A percentile compares a stretch with the other conserved stretches of the same genome.
Evolutionary conservation across 2,888 invertebrate genomes (phyloP).

Genomic region (Cremastinae sp.): DNA sequence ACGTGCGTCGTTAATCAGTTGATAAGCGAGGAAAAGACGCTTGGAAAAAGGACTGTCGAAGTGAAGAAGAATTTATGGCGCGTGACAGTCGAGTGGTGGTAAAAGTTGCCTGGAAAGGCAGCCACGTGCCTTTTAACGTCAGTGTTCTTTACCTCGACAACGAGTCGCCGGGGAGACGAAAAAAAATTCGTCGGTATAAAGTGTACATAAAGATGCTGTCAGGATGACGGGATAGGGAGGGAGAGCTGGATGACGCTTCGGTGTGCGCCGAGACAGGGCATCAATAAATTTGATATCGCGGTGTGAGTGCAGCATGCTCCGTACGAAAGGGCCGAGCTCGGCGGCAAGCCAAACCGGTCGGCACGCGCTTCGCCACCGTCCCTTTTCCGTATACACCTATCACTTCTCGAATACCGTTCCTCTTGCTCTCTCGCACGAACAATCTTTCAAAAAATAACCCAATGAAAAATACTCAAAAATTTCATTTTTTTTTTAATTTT

Average conservation of each 20-base stretch:
- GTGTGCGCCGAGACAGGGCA: conserved; percentile 33
- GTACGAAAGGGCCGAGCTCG: conserved; percentile 57
- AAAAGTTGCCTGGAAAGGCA: conserved; percentile 9
- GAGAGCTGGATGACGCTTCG: conserved; percentile 22
- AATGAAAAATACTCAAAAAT: too few species aligned
- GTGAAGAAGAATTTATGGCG: background rate
- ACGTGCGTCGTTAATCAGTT: too few species aligned
- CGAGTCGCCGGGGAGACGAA: conserved; percentile 5
- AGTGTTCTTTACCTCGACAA: conserved; percentile 23
- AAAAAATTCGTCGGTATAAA: conserved; percentile 22
- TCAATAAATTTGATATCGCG: conserved; percentile 54
- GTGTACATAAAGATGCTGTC: conserved; percentile 7
- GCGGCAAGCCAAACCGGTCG: conserved; percentile 77
- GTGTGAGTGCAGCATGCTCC: conserved; percentile 11
- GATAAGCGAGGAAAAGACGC: too few species aligned
- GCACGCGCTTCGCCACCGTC: conserved; percentile 71
- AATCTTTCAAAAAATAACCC: too few species aligned
- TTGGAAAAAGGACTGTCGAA: background rate
- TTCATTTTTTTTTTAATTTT: too few species aligned
- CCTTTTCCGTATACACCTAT: background rate
- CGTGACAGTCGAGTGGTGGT: conserved; percentile 7
- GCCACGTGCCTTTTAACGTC: conserved; percentile 12
- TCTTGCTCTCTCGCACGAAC: conserved; percentile 28
- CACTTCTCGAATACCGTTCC: conserved; percentile 28
- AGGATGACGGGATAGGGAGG: conserved; percentile 15